phyloP scores from a whole-genome alignment of 2,888 invertebrate species.

The Syritta pipiens region DNA sequence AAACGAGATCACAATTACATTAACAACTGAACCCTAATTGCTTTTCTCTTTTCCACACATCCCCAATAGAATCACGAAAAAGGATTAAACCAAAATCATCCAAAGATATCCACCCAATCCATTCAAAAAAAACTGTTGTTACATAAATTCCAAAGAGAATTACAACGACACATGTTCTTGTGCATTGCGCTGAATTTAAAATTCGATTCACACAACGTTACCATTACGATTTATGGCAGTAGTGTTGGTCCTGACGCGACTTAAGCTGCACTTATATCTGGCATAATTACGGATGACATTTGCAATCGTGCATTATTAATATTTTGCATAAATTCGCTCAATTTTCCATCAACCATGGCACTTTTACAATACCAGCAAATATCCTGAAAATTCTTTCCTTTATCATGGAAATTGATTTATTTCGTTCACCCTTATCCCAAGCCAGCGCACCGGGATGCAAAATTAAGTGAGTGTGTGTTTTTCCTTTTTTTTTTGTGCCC shows the following conservation, averaged over 20 bases:
- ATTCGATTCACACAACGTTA: neutral
- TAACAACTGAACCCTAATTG: too few relatives aligned
- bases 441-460: slow-evolving; percentile 31
- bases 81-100: neutral
- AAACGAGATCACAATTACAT: too few relatives aligned
- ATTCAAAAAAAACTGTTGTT: too few relatives aligned
- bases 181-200: too few relatives aligned
- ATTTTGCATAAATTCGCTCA: slow-evolving; percentile 54
- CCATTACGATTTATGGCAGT: slow-evolving; percentile 6
- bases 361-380: slow-evolving; percentile 29
- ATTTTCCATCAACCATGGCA: slow-evolving; percentile 47
- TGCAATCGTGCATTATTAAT: slow-evolving; percentile 51
- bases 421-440: too few relatives aligned
- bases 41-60: too few relatives aligned
- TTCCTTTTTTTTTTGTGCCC: too few relatives aligned
- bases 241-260: neutral
- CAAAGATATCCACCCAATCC: neutral
- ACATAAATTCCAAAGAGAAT: too few relatives aligned
- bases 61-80: too few relatives aligned
- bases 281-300: slow-evolving; percentile 51
- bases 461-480: slow-evolving; percentile 44
- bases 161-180: too few relatives aligned
- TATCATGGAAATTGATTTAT: slow-evolving; percentile 65
- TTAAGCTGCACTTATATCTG: slow-evolving; percentile 29
- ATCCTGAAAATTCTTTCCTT: slow-evolving; percentile 47